phyloP scores from a whole-genome alignment of 2,888 invertebrate genomes.

The Lamellibrachia columna region DNA sequence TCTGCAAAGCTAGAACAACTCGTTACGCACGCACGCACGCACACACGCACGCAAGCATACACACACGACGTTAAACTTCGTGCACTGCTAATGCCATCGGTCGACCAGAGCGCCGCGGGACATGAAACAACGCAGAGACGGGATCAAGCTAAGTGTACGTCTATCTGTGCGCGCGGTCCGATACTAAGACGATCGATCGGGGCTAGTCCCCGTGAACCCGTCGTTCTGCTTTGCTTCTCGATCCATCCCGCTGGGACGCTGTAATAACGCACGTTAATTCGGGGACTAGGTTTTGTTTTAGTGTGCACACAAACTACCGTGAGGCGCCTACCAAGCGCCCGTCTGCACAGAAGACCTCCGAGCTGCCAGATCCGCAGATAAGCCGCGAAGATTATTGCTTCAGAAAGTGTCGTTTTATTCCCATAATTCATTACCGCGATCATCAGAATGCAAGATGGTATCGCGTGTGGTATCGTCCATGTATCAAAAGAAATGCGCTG shows the following conservation, averaged over 20 bases:
- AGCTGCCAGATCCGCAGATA: neutral
- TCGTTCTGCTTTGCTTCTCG: neutral
- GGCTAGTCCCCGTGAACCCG: neutral
- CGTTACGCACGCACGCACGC: slow-evolving; percentile 7
- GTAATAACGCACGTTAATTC: neutral
- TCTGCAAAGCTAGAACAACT: neutral
- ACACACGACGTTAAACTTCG: neutral
- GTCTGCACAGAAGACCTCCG: neutral
- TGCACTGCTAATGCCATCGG: neutral
- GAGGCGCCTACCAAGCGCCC: neutral
- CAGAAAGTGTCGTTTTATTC: slow-evolving; percentile 3
- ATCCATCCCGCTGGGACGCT: neutral
- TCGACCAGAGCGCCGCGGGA: neutral
- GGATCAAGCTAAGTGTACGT: neutral
- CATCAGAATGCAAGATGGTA: neutral
- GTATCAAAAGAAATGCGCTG: neutral
- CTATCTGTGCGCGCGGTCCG: neutral
- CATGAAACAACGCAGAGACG: neutral
- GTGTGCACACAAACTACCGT: neutral
- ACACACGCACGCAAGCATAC: neutral
- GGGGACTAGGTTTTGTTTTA: neutral
- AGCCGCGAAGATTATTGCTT: neutral
- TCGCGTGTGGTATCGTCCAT: neutral
- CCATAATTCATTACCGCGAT: neutral
- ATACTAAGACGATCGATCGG: neutral